These are phyloP conservation scores for Galeopsomyia nigrocyanea DNA, from an alignment of 2,888 invertebrate species.

Conservation along the genomic window DNA sequence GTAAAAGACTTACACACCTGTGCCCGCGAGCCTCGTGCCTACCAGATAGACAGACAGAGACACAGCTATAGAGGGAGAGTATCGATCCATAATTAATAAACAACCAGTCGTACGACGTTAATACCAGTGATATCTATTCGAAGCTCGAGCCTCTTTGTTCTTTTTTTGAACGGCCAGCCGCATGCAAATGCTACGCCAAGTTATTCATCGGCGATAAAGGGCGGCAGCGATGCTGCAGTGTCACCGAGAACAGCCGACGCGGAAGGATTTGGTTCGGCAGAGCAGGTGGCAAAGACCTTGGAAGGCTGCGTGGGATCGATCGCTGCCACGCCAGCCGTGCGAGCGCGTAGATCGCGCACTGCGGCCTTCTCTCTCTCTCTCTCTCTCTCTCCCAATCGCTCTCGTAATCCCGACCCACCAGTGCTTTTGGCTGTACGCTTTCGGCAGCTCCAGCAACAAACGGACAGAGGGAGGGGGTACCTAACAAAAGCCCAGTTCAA, in stretches of 20 bases:
- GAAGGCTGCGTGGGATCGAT: conserved; percentile 32
- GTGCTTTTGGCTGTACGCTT: conserved; percentile 12
- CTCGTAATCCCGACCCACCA: not conserved
- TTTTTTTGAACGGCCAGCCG: not conserved
- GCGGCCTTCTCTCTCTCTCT: not conserved
- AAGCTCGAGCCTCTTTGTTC: not conserved
- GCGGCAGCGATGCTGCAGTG: not conserved
- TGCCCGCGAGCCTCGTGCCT: conserved; percentile 21
- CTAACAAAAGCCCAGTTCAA: conserved; percentile 46
- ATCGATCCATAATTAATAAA: conserved; percentile 57
- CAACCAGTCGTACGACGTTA: conserved; percentile 45
- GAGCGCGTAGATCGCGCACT: too few species aligned
- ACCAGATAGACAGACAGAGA: too few species aligned
- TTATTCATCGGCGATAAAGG: too few species aligned
- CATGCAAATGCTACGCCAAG: too few species aligned
- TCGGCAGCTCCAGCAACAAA: conserved; percentile 1
- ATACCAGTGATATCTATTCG: conserved; percentile 28
- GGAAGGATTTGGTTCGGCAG: not conserved
- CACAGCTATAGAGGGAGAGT: conserved; percentile 17
- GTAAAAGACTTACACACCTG: conserved; percentile 44
- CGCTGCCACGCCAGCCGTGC: conserved; percentile 26
- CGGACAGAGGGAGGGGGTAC: conserved; percentile 7
- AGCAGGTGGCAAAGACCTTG: conserved; percentile 45
- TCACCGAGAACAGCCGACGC: too few species aligned
- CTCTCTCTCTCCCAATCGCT: not conserved